These are phyloP conservation scores for Spinibarbus caldwelli DNA, from an alignment of 2,797 vertebrate genomes.

Conservation along the genomic window DNA sequence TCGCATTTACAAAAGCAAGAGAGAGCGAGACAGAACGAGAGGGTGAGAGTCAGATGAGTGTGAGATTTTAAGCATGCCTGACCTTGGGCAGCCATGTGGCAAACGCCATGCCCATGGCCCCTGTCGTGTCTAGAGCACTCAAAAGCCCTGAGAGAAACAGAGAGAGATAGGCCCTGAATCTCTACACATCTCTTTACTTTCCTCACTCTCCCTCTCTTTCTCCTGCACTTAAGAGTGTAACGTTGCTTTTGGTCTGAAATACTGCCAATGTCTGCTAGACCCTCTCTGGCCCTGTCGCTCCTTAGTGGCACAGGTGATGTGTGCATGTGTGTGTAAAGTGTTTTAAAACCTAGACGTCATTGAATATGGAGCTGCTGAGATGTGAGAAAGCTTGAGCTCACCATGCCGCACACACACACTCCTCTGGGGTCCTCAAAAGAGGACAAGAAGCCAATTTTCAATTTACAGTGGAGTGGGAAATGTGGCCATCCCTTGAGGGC, in stretches of 20 bases:
- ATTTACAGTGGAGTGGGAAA: slow-evolving; percentile 82
- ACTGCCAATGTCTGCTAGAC: slow-evolving; percentile 10
- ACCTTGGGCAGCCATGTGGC: slow-evolving; percentile 46
- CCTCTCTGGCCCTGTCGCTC: slow-evolving; percentile 18
- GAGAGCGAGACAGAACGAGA: background rate
- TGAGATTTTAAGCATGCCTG: slow-evolving; percentile 49
- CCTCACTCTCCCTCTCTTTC: background rate
- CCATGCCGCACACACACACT: slow-evolving; percentile 44
- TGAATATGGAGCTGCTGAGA: slow-evolving; percentile 14
- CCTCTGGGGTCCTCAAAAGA: slow-evolving; percentile 68
- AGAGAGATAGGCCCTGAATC: slow-evolving; percentile 21
- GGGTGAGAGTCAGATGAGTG: background rate
- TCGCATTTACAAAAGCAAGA: slow-evolving; percentile 31
- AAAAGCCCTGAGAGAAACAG: slow-evolving; percentile 24
- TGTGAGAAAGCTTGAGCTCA: slow-evolving; percentile 24
- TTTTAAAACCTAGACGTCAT: background rate
- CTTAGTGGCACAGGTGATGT: slow-evolving; percentile 1
- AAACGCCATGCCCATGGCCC: slow-evolving; percentile 42
- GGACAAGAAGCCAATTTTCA: slow-evolving; percentile 78
- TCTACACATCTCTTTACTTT: slow-evolving; percentile 19
- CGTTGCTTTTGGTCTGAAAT: slow-evolving; percentile 5
- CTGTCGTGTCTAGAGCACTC: slow-evolving; percentile 49
- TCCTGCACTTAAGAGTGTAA: slow-evolving; percentile 41
- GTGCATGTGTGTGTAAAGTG: background rate
- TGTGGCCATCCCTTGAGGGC: slow-evolving; percentile 69